Conservation (phyloP, 2,113 vertebrate genomes). For the Felis catus region F.catus_Fca126_mat1.0 CM031425.1:39645501-39646000, state of each 20-base stretch:
- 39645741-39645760: not conserved
- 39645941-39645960: too few species aligned
- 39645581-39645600: constrained; percentile 7
- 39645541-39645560: not conserved
- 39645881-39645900: too few species aligned
- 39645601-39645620: not conserved
- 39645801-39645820: not conserved
- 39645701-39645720: not conserved
- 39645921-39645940: too few species aligned
- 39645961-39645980: too few species aligned
- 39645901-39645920: too few species aligned
- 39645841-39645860: not conserved
- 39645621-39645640: not conserved
- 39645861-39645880: too few species aligned
- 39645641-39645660: not conserved
- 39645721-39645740: not conserved
- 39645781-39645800: not conserved
- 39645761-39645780: not conserved
- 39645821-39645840: not conserved
- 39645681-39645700: not conserved
- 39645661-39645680: not conserved
- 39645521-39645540: constrained; percentile 46
- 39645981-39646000: too few species aligned
- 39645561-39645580: not conserved
- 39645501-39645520: not conserved